Evolutionary conservation across 2,797 vertebrate genomes (phyloP), one percentile per base, ranked within the genome.

Genomic region (Florisuga fusca): DNA sequence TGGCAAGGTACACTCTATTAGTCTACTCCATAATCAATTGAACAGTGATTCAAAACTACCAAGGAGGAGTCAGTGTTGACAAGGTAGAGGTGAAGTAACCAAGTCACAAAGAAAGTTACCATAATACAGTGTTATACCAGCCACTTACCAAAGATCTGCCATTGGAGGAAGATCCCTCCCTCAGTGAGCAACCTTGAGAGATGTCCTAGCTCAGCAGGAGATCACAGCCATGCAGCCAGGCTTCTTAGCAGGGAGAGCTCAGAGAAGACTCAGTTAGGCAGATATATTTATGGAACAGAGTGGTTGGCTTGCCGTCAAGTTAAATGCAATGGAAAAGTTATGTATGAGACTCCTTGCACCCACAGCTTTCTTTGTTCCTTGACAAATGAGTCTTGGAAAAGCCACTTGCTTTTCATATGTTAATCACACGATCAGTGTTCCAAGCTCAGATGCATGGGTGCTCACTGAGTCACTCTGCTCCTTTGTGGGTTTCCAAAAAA

Each of bases 121-220:
- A n/a, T 53, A 77, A n/a, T 15, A 79, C 9, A 21, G 51, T 1
- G 2, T 1, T 1, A 14, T 18, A 55, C 5, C 2, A 1, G 62
- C 45, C 0, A 0, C 62, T 74, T 50, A 20, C 27, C 25, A 27
- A 69, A 79, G 45, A 50, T 36, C 23, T 69, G 31, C 6, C 1
- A 0, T 3, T 38, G 18, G 18, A 33, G 21, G 59, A 74, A 59
- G 31, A 9, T 50, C 31, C 72, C 69, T 77, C 29, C 50, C 55
- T 68, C 1, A 1, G 48, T 12, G 4, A 54, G 6, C 50, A 82
- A 29, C 4, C 15, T 53, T n/a, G 61, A 73, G 50, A 67, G 33
- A 21, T 2, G 2, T 15, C 38, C n/a, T 31, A 53, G 19, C 72
- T 57, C n/a, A 62, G 45, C 46, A 9, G n/a, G 22, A 77, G 19